Evolutionary conservation across 2,888 invertebrate species (phyloP), one percentile per base, ranked within the genome.

Genomic region (Salpingus planirostris): DNA sequence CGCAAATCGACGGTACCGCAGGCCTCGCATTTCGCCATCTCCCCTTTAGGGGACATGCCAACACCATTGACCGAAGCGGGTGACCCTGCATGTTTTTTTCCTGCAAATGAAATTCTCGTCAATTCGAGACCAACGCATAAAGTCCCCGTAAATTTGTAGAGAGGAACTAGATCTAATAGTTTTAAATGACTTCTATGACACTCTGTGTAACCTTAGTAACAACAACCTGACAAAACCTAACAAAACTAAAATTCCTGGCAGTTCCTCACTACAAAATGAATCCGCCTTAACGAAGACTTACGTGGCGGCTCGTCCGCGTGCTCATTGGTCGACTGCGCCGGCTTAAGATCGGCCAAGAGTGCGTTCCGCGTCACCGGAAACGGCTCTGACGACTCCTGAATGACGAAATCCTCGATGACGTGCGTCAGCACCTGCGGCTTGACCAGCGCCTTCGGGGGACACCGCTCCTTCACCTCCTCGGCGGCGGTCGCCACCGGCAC

Each of bases 401-500:
- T 95, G 4, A 96, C 88, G 63, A 91, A 95, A 29, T 93, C 95
- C 60, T 93, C 95, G 41, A 96, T 95, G 13, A 95, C 90, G 60
- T 96, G 96, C 0, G 95, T 95, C 29, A 96, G 68, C 4, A 96
- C 89, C 58, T 92, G 91, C 0, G 93, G 93, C 60, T 92, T 93
- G 8, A 93, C 91, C 79, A 92, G 84, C 1, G 91, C 92, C 61
- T 89, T 88, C 11, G 87, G 87, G 21, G 86, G 70, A n/a, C 74
- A 72, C 44, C 66, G 50, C 39, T 66, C 62, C 43, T 66, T 63
- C 1, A 59, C 61, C 43, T 64, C 64, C 51, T 65, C 64, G 22
- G 62, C 58, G 2, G 60, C 61, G n/a, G 55, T 52, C 2, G 62
- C 62, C 7, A 62, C 43, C 8, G 62, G 62, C 18, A 62, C 47